Conservation (phyloP, 1,140 invertebrate genomes). For the Philaenus spumarius region DNA sequence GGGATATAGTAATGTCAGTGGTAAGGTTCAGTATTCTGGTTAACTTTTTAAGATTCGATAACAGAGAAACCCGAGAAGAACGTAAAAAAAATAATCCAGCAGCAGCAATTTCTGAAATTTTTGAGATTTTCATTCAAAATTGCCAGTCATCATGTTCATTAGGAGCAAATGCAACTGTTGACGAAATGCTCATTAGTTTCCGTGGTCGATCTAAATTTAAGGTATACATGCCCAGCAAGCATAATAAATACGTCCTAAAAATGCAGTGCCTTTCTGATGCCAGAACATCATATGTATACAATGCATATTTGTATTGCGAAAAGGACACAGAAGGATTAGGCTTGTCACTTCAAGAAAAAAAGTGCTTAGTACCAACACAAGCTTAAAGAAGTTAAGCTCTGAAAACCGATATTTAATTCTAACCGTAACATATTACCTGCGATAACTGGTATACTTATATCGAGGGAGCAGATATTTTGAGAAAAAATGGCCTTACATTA, state of each 20-base stretch:
- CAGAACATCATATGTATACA: slow-evolving; percentile 14
- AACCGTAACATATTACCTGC: slow-evolving; percentile 31
- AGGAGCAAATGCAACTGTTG: no score
- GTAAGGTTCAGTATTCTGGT: no score
- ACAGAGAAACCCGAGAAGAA: no score
- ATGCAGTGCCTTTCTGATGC: slow-evolving; percentile 2
- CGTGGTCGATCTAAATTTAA: slow-evolving; percentile 37
- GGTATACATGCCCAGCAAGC: slow-evolving; percentile 12
- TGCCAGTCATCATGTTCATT: no score
- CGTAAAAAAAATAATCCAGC: no score
- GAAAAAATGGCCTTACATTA: slow-evolving; percentile 22
- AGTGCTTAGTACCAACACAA: slow-evolving; percentile 19
- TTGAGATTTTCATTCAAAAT: no score
- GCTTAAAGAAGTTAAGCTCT: slow-evolving; percentile 16
- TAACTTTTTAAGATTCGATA: no score
- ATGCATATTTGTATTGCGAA: slow-evolving; percentile 17
- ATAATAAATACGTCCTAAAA: slow-evolving; percentile 17
- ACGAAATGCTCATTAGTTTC: slow-evolving; percentile 40
- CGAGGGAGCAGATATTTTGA: slow-evolving; percentile 32
- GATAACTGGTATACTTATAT: slow-evolving; percentile 39
- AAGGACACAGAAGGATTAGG: slow-evolving; percentile 15
- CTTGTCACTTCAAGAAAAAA: slow-evolving; percentile 24
- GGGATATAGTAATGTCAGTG: no score
- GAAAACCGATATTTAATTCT: slow-evolving; percentile 25
- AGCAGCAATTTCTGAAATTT: no score